Evolutionary conservation across 2,113 vertebrate genomes (phyloP).

Genomic region (Strigops habroptila): DNA sequence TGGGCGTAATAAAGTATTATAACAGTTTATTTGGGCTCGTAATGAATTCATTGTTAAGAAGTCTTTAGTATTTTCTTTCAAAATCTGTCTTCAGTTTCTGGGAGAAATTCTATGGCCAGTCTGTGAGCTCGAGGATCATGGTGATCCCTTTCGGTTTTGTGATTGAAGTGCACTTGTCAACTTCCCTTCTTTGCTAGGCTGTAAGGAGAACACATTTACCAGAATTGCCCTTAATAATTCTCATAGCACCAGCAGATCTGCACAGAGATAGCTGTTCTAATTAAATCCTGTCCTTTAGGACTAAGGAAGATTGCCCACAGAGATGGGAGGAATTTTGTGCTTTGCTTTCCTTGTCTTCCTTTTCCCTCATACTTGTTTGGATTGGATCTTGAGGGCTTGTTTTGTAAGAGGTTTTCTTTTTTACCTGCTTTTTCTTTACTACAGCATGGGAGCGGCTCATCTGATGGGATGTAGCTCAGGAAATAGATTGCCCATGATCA

Average conservation of each 20-base stretch:
- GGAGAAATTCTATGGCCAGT: neutral
- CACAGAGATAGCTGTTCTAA: neutral
- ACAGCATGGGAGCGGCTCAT: neutral
- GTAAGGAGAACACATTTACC: neutral
- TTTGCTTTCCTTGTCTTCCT: neutral
- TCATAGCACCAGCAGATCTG: neutral
- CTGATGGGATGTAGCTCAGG: neutral
- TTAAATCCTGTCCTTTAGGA: slow-evolving; percentile 43
- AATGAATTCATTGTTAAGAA: neutral
- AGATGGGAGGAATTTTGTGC: neutral
- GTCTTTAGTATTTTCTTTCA: neutral
- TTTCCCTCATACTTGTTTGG: neutral
- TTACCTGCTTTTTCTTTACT: neutral
- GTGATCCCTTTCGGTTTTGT: neutral
- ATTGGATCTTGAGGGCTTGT: neutral
- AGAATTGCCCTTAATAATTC: neutral
- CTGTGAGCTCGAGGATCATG: neutral
- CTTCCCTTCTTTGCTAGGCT: neutral
- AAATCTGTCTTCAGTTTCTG: neutral
- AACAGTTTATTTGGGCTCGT: neutral
- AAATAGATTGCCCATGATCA: neutral
- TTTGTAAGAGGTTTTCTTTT: neutral
- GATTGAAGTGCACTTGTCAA: neutral
- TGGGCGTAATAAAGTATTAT: neutral
- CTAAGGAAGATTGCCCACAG: neutral